A percentile compares a stretch with the other conserved stretches of the same genome.
These are phyloP conservation scores for Vanessa cardui DNA, from an alignment of 2,888 invertebrate species.

Conservation along the genomic window DNA sequence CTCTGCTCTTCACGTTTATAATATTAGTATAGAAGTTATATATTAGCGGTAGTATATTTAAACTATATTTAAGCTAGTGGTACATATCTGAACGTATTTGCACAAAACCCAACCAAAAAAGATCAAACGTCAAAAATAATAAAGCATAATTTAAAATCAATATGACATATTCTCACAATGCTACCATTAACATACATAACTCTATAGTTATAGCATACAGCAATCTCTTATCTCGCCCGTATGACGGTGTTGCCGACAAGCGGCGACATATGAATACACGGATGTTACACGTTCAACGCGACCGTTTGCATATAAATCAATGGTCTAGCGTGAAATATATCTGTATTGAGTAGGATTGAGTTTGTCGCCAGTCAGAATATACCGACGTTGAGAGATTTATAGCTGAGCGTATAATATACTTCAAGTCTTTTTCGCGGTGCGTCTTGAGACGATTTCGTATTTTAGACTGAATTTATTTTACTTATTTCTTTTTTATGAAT, in stretches of 20 bases:
- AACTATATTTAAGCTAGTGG: too few relatives aligned
- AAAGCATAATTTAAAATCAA: constrained; percentile 1
- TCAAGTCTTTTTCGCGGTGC: constrained; percentile 10
- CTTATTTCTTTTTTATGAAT: too few relatives aligned
- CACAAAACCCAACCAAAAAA: too few relatives aligned
- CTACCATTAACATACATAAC: constrained; percentile 20
- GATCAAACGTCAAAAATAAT: constrained; percentile 8
- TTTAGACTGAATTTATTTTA: neutral
- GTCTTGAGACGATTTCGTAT: neutral
- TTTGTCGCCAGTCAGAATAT: constrained; percentile 32
- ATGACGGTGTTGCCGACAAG: constrained; percentile 35
- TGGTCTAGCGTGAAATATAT: constrained; percentile 41
- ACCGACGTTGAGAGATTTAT: constrained; percentile 34
- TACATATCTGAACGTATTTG: too few relatives aligned
- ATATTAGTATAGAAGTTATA: too few relatives aligned
- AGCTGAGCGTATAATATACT: constrained; percentile 21
- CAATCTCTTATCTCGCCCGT: constrained; percentile 35
- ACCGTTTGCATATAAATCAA: constrained; percentile 45
- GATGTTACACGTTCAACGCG: constrained; percentile 45
- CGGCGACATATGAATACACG: constrained; percentile 47
- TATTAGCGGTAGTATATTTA: too few relatives aligned
- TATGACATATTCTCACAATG: constrained; percentile 20
- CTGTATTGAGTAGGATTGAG: constrained; percentile 40
- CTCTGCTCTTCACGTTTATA: too few relatives aligned
- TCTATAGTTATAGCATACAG: constrained; percentile 21